Evolutionary conservation across 92 coral and sea anemone genomes (phyloP), one percentile per base, ranked within the genome.

Genomic region (Epizoanthus ramosus): DNA sequence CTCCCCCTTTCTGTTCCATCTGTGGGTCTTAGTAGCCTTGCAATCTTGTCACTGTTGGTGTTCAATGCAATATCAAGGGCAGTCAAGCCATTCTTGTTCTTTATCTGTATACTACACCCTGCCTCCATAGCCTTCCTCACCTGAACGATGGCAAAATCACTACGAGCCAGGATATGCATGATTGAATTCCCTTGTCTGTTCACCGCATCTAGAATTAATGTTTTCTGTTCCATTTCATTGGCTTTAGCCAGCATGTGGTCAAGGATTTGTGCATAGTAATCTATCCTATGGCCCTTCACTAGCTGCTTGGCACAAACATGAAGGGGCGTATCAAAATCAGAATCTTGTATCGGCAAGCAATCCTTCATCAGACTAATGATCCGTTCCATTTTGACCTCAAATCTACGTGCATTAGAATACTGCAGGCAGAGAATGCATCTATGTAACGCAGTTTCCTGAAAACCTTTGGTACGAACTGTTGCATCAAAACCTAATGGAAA

Each of bases 391-490:
- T 88, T 91, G 5, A 75, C 57, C 15, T 41, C 17, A 21, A 31
- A 80, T 0, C 84, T 85, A 5, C 86, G 77, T 16, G 41, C 28
- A 5, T 43, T 72, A 3, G 73, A 54, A 19, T 73, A 65, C 47
- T 86, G 87, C 13, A 92, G 79, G 71, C 90, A 92, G 31, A 92
- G 73, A 6, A 94, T 64, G 17, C 92, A 75, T 79, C 98, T 83
- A 58, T 94, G 98, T 8, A 94, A 77, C 7, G 97, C 97, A 19
- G 94, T 92, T 64, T 94, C 97, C 70, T 69, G 43, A 23, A 86
- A 90, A n/a, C 31, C 75, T 24, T 80, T 54, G 5, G 92, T 80
- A 71, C 89, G 89, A 43, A 92, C 92, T 7, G 97, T 90, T 5
- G 90, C 72, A 17, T 74, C 31, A 57, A 94, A 94, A 23, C 98